Percentiles rank a stretch among this genome's conserved stretches.
These are phyloP conservation scores for Ceryle rudis DNA, from an alignment of 2,797 vertebrate genomes.

Conservation along the genomic window DNA sequence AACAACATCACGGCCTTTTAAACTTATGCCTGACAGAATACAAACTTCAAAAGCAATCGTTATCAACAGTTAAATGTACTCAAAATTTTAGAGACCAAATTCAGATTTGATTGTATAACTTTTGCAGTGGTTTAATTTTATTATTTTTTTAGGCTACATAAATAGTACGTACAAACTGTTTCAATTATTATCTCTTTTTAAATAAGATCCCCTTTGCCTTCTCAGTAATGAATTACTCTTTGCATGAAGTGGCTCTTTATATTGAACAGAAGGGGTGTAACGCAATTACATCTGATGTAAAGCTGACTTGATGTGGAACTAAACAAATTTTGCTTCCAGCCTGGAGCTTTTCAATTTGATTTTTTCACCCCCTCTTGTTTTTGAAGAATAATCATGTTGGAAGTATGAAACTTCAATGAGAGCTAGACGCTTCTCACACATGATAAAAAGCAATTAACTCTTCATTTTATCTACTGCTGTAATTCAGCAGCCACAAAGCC, in stretches of 20 bases:
- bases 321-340: constrained; percentile 66
- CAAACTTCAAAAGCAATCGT: constrained; percentile 55
- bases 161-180: constrained; percentile 23
- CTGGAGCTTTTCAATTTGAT: constrained; percentile 38
- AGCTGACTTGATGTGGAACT: constrained; percentile 71
- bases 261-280: constrained; percentile 43
- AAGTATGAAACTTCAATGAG: constrained; percentile 25
- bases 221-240: constrained; percentile 48
- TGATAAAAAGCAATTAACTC: constrained; percentile 25
- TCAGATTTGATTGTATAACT: neutral
- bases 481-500: neutral
- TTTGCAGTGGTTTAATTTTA: neutral
- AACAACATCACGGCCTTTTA: constrained; percentile 46
- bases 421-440: neutral
- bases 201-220: constrained; percentile 34
- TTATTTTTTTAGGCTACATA: constrained; percentile 52
- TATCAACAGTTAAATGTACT: constrained; percentile 13
- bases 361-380: constrained; percentile 48
- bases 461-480: constrained; percentile 4
- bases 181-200: constrained; percentile 34
- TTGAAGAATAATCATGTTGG: constrained; percentile 43
- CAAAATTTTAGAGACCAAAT: constrained; percentile 12
- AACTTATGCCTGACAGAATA: constrained; percentile 45
- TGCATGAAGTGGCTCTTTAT: constrained; percentile 49
- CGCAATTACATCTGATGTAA: constrained; percentile 51